phyloP scores from a whole-genome alignment of 2,888 invertebrate genomes.

The Boloria selene region DNA sequence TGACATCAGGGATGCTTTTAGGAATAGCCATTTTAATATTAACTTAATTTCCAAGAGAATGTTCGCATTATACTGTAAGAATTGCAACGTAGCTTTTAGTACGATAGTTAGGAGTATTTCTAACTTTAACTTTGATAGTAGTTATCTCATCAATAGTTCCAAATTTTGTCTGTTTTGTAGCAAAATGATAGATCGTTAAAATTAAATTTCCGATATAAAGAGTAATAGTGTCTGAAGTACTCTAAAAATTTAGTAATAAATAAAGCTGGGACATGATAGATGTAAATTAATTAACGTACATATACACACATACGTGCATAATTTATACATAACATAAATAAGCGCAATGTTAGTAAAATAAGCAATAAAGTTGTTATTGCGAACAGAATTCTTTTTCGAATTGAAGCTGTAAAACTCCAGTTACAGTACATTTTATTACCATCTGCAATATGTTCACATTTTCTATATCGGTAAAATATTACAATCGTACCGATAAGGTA shows the following conservation, averaged over 20 bases:
- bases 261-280: no score
- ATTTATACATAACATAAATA: no score
- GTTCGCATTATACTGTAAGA: constrained; percentile 12
- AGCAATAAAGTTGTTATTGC: no score
- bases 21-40: constrained; percentile 27
- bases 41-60: constrained; percentile 25
- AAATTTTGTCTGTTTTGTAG: no score
- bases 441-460: not conserved
- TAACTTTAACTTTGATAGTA: not conserved
- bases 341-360: no score
- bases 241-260: no score
- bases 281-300: no score
- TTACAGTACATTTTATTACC: not conserved
- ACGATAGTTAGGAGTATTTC: not conserved
- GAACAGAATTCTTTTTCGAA: not conserved
- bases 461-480: constrained; percentile 3
- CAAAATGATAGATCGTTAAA: no score
- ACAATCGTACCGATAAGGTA: constrained; percentile 3
- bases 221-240: no score
- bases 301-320: no score
- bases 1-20: constrained; percentile 26
- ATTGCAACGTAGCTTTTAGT: not conserved
- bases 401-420: not conserved
- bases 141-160: not conserved
- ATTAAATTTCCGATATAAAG: no score